Evolutionary conservation across 2,113 vertebrate genomes (phyloP), one percentile per base, ranked within the genome.

Genomic region (Gobio gobio): DNA sequence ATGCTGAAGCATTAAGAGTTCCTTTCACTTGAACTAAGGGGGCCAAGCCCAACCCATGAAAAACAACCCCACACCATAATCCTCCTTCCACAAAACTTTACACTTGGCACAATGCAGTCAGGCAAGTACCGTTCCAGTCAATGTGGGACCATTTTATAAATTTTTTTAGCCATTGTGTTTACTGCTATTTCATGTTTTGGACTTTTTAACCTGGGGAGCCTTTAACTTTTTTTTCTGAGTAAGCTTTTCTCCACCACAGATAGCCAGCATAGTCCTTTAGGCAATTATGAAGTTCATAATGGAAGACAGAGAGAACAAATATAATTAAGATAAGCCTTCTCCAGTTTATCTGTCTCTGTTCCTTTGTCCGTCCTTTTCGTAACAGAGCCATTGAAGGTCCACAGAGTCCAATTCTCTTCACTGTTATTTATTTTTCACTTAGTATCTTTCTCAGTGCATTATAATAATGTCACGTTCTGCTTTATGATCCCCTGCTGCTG

Each of bases 231-330:
- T 13, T 14, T 14, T 4, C 13, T 47, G 12, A 49, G 12, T 24
- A 45, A 51, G 61, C 3, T 33, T 14, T 40, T 82, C 18, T 82
- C 10, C 64, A 14, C 18, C 49, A 14, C 29, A 70, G 47, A 70
- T 33, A 70, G 12, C 8, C 5, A 0, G 1, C 29, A 56, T 10
- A 24, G 47, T 40, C 64, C 45, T 72, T 70, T 4, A 70, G 22
- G 47, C 80, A 56, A 36, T 54, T 56, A 54, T 40, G 29, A 72
- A 29, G 4, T 56, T 82, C 49, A 72, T 16, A 82, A 70, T 82
- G 49, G 49, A 68, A 68, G 24, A 3, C 12, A 14, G 63, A 82
- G 79, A 33, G 18, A 70, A 43, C 4, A 13, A 58, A 78, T n/a
- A 3, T 36, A 70, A 82, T 72, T 54, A 70, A 54, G 63, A 72